Conservation (phyloP, 1,140 invertebrate genomes). For the Halotydeus destructor region DNA sequence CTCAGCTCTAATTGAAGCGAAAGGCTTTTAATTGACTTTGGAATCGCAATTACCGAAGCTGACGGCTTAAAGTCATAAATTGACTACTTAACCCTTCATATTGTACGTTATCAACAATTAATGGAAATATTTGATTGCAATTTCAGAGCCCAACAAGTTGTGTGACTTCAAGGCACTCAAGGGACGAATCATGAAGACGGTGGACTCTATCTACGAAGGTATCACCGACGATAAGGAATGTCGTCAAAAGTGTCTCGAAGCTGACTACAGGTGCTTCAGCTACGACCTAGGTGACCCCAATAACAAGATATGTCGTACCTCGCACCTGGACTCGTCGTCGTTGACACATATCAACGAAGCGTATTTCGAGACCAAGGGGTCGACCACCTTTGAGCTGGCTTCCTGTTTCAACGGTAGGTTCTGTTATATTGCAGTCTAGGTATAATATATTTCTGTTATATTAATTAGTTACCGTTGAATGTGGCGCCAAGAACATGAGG, state of each 20-base stretch:
- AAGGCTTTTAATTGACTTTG: too few relatives aligned
- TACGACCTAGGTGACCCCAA: constrained; percentile 81
- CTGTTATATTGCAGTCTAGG: not conserved
- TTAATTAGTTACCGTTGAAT: constrained; percentile 24
- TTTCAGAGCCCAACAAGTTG: constrained; percentile 24
- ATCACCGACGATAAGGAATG: constrained; percentile 57
- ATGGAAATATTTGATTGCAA: too few relatives aligned
- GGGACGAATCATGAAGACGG: constrained; percentile 71
- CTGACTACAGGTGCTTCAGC: constrained; percentile 62
- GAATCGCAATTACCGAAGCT: too few relatives aligned
- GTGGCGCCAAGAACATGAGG: constrained; percentile 67
- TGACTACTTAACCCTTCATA: too few relatives aligned
- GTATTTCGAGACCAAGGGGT: constrained; percentile 68
- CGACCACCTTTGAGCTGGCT: constrained; percentile 58
- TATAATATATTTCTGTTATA: not conserved
- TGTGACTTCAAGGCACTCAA: constrained; percentile 76
- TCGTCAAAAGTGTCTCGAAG: constrained; percentile 62
- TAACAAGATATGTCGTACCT: constrained; percentile 69
- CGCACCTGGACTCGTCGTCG: constrained; percentile 68
- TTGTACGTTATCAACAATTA: too few relatives aligned
- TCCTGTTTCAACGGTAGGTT: constrained; percentile 57
- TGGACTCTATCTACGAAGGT: constrained; percentile 68
- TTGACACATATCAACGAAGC: constrained; percentile 62
- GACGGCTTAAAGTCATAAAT: too few relatives aligned
- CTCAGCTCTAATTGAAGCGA: too few relatives aligned